Conservation (phyloP, 2,888 invertebrate genomes). For the Seira sanloemensis region DNA sequence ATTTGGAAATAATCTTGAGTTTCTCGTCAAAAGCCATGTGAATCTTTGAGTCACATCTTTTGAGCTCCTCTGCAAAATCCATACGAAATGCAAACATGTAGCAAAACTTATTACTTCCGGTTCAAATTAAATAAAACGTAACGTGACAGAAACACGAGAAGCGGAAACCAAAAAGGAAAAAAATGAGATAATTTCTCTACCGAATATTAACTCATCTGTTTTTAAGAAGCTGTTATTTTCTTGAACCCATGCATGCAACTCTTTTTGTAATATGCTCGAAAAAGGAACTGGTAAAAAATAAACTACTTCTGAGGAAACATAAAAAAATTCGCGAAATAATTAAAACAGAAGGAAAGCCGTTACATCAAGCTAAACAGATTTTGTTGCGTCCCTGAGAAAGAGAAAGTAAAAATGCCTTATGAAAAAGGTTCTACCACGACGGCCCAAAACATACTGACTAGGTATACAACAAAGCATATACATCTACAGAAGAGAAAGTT, state of each 20-base stretch:
- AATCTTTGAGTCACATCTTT: conserved; percentile 84
- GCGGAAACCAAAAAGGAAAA: conserved; percentile 15
- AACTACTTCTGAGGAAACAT: neutral
- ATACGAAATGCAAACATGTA: conserved; percentile 5
- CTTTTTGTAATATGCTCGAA: too few species aligned
- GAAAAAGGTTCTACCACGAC: neutral
- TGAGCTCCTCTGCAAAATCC: conserved; percentile 81
- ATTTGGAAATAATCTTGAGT: conserved; percentile 84
- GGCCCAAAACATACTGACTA: conserved; percentile 3
- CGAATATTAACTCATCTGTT: neutral
- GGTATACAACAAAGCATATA: neutral
- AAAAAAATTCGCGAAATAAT: neutral
- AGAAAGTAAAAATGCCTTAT: neutral
- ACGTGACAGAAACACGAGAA: neutral
- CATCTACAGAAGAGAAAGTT: neutral
- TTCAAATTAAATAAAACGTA: conserved; percentile 7
- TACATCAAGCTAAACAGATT: too few species aligned
- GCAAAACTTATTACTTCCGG: conserved; percentile 18
- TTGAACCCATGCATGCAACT: neutral
- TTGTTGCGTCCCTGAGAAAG: too few species aligned
- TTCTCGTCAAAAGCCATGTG: conserved; percentile 84
- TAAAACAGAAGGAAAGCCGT: neutral
- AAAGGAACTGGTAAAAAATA: too few species aligned
- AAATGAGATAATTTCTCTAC: neutral
- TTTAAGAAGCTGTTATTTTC: neutral